A percentile compares a stretch with the other conserved stretches of the same genome.
phyloP scores from a whole-genome alignment of 1,140 invertebrate genomes.

The Papilio glaucus region DNA sequence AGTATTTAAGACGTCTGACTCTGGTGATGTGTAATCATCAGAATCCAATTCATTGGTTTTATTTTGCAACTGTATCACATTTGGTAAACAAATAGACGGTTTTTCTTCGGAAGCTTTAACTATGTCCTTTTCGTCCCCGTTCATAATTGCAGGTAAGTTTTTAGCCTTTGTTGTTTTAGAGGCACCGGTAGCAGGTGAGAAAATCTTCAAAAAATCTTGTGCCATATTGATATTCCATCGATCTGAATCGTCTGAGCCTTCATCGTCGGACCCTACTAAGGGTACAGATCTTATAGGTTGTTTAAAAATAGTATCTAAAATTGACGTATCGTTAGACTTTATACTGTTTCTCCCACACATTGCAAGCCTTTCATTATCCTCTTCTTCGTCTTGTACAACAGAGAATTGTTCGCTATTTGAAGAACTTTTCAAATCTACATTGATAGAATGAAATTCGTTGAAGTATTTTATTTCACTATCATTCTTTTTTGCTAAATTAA shows the following conservation, averaged over 20 bases:
- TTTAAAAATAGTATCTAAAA: slow-evolving; percentile 28
- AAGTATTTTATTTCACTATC: slow-evolving; percentile 61
- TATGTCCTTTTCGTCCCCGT: background rate
- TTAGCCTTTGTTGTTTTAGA: slow-evolving; percentile 2
- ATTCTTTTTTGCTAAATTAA: slow-evolving; percentile 61
- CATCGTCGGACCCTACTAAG: slow-evolving; percentile 53
- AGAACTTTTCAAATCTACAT: background rate
- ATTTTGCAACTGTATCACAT: slow-evolving; percentile 31
- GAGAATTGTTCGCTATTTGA: background rate
- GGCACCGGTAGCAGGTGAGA: slow-evolving; percentile 39
- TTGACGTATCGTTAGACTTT: slow-evolving; percentile 4
- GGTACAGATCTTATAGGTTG: slow-evolving; percentile 54
- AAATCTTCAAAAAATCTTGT: slow-evolving; percentile 41
- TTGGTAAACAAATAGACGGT: slow-evolving; percentile 17
- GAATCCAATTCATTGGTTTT: slow-evolving; percentile 55
- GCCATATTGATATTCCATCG: slow-evolving; percentile 54
- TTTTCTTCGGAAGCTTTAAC: slow-evolving; percentile 24
- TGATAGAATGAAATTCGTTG: slow-evolving; percentile 41
- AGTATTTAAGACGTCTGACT: slow-evolving; percentile 37
- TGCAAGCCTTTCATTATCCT: slow-evolving; percentile 26
- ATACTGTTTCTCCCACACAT: background rate
- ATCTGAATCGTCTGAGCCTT: slow-evolving; percentile 54
- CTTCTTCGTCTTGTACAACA: slow-evolving; percentile 41
- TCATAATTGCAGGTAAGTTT: slow-evolving; percentile 36
- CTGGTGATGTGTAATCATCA: slow-evolving; percentile 57